phyloP scores from a whole-genome alignment of 2,797 vertebrate genomes.

The Xerus rutilus region DNA sequence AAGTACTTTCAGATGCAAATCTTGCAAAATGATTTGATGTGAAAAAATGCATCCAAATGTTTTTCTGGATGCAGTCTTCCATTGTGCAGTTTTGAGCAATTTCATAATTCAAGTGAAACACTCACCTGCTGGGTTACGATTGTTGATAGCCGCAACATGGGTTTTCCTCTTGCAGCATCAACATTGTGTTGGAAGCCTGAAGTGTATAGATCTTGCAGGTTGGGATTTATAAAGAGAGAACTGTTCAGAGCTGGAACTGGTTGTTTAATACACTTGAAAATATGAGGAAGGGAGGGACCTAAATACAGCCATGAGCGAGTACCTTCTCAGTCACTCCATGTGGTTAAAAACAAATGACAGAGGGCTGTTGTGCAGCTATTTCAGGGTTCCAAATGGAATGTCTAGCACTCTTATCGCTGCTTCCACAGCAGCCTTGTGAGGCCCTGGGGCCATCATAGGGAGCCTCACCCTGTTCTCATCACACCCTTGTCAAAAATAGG shows the following conservation, averaged over 20 bases:
- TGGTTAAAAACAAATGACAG: constrained; percentile 64
- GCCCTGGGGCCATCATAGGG: neutral
- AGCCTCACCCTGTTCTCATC: constrained; percentile 45
- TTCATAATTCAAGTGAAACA: neutral
- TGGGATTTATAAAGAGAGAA: neutral
- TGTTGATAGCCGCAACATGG: neutral
- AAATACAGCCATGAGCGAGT: neutral
- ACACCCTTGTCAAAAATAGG: constrained; percentile 37
- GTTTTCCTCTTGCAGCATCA: neutral
- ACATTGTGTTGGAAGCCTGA: neutral
- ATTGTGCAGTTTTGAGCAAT: neutral
- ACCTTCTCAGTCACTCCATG: neutral
- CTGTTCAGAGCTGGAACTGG: neutral
- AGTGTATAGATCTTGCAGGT: neutral
- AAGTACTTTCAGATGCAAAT: constrained; percentile 32
- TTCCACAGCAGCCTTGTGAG: neutral
- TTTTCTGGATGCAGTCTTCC: neutral
- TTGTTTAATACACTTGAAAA: constrained; percentile 17
- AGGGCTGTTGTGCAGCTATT: constrained; percentile 9
- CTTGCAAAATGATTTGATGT: neutral
- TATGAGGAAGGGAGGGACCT: neutral
- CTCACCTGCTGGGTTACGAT: neutral
- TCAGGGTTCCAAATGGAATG: constrained; percentile 48
- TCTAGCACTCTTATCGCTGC: neutral
- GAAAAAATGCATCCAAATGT: neutral